These are phyloP conservation scores for Amphilophus citrinellus DNA, from an alignment of 2,113 vertebrate species.

Conservation along the genomic window DNA sequence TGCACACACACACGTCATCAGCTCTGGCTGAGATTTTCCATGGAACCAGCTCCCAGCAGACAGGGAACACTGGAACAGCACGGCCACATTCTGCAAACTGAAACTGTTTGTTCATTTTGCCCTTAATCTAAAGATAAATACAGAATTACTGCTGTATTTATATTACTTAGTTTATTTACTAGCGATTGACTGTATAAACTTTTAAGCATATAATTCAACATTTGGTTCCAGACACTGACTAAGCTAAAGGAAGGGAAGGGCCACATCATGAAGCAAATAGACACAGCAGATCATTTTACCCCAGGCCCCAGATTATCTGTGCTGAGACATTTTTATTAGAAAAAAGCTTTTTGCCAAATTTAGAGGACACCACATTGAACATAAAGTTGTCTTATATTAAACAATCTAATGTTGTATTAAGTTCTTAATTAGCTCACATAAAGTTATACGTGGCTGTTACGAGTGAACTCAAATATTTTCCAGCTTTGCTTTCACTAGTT, in stretches of 20 bases:
- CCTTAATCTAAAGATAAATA: not conserved
- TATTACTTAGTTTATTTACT: not conserved
- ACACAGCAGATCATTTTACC: not conserved
- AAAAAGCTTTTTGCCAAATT: rapidly evolving
- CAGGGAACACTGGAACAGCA: not conserved
- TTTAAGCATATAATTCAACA: not conserved
- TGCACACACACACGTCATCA: not conserved
- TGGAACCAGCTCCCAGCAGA: not conserved
- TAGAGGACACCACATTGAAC: too few species aligned
- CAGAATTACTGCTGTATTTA: not conserved
- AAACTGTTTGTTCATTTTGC: not conserved
- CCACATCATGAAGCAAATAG: not conserved
- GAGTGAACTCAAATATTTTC: not conserved
- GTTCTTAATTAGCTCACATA: not conserved
- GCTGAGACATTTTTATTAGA: not conserved
- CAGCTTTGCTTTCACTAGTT: not conserved
- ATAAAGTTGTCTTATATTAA: not conserved
- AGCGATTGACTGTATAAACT: not conserved
- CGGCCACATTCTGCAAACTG: not conserved
- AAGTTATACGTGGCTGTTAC: not conserved
- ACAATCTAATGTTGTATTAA: not conserved
- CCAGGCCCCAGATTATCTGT: too few species aligned
- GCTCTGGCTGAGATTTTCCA: not conserved
- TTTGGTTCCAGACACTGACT: not conserved
- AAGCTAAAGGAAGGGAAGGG: not conserved